These are phyloP conservation scores for Poicephalus gulielmi DNA, from an alignment of 2,113 vertebrate genomes.

Conservation along the genomic window DNA sequence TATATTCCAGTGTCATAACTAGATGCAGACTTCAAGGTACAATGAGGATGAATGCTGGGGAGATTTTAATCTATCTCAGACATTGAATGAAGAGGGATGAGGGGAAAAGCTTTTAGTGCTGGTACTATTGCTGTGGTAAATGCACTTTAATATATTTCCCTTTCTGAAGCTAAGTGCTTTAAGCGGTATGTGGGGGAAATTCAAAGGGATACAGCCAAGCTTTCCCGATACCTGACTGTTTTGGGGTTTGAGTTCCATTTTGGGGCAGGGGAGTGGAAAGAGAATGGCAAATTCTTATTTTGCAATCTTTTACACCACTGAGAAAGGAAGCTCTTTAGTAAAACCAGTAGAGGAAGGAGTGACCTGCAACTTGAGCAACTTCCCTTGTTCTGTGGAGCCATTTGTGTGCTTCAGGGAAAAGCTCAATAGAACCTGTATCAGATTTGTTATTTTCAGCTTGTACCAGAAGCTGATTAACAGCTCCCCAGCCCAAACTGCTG, in stretches of 20 bases:
- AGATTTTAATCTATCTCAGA: neutral
- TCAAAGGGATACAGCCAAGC: constrained; percentile 10
- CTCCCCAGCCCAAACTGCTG: neutral
- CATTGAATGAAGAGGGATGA: neutral
- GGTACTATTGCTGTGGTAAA: constrained; percentile 63
- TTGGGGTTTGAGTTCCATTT: neutral
- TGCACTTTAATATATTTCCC: constrained; percentile 68
- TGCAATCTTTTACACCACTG: neutral
- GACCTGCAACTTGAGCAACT: neutral
- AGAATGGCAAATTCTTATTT: neutral
- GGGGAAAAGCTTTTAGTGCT: constrained; percentile 47
- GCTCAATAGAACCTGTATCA: neutral
- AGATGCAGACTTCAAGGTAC: constrained; percentile 59
- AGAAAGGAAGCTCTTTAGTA: neutral
- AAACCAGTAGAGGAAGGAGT: neutral
- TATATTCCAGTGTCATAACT: neutral
- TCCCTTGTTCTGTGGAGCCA: neutral
- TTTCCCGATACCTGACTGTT: neutral
- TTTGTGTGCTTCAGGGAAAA: neutral
- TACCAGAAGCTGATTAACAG: neutral
- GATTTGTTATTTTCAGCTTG: neutral
- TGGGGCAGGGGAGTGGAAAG: neutral
- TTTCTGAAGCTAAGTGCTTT: constrained; percentile 27
- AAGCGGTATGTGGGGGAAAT: neutral
- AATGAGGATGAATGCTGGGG: neutral